Percentiles rank a stretch among this genome's conserved stretches.
These are phyloP conservation scores for Leuciscus idus DNA, from an alignment of 2,113 vertebrate species.

Conservation along the genomic window DNA sequence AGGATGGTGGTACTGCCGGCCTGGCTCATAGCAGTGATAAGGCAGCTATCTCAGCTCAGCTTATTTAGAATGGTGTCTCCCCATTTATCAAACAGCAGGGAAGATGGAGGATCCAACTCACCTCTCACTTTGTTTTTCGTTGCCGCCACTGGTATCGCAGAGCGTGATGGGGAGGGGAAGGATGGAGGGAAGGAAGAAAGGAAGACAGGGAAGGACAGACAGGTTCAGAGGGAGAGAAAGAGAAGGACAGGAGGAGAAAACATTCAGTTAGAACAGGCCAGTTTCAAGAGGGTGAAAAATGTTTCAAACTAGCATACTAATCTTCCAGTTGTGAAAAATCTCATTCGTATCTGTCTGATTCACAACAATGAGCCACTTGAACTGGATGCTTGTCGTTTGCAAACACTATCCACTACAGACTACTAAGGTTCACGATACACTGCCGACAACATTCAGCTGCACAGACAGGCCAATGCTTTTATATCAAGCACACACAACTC, in stretches of 20 bases:
- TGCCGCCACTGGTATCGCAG: conserved; percentile 75
- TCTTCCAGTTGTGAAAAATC: conserved; percentile 27
- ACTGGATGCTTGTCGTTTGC: neutral
- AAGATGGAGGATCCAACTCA: conserved; percentile 70
- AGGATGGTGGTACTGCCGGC: conserved; percentile 45
- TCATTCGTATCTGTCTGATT: conserved; percentile 36
- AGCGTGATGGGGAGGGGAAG: conserved; percentile 39
- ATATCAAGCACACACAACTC: neutral
- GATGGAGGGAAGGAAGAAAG: conserved; percentile 32
- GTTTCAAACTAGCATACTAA: conserved; percentile 36
- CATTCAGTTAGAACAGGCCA: conserved; percentile 57
- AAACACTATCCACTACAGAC: conserved; percentile 4
- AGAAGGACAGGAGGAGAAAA: conserved; percentile 45
- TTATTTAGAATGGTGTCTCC: conserved; percentile 55
- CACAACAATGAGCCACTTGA: neutral
- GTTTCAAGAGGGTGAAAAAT: conserved; percentile 27
- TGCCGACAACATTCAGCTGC: neutral
- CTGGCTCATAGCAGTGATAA: conserved; percentile 47
- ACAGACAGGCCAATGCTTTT: neutral
- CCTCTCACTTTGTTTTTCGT: conserved; percentile 81
- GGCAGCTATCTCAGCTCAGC: conserved; percentile 54
- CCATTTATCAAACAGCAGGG: conserved; percentile 57
- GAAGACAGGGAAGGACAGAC: conserved; percentile 31
- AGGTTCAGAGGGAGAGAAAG: conserved; percentile 31
- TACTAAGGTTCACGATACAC: neutral